phyloP scores from a whole-genome alignment of 2,113 vertebrate genomes.

The Erythrocercus mccallii region DNA sequence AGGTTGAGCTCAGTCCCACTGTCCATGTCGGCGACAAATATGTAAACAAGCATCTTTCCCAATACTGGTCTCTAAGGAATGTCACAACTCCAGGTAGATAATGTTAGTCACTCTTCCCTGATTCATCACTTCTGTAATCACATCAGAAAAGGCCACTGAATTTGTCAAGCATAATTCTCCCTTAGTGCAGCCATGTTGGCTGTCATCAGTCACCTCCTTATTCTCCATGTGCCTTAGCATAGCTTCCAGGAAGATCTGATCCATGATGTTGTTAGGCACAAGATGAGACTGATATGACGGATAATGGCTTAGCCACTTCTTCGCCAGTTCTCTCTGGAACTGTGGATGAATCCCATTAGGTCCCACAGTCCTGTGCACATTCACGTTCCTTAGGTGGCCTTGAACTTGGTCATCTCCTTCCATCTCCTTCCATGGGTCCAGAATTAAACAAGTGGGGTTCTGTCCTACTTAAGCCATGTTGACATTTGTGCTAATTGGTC shows the following conservation, averaged over 20 bases:
- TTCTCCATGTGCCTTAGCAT: neutral
- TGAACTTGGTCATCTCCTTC: neutral
- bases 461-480: neutral
- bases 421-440: neutral
- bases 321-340: neutral
- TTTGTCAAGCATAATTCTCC: neutral
- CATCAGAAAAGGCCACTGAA: neutral
- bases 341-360: neutral
- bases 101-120: neutral
- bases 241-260: neutral
- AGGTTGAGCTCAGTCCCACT: neutral
- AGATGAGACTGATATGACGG: neutral
- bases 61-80: neutral
- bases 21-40: accelerated
- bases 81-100: neutral
- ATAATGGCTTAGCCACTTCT: neutral
- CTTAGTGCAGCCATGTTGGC: neutral
- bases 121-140: neutral
- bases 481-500: neutral
- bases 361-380: neutral
- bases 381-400: neutral
- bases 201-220: neutral
- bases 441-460: neutral
- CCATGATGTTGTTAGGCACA: neutral
- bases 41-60: neutral